phyloP scores from a whole-genome alignment of 2,797 vertebrate species.

The Malacoraja senta region DNA sequence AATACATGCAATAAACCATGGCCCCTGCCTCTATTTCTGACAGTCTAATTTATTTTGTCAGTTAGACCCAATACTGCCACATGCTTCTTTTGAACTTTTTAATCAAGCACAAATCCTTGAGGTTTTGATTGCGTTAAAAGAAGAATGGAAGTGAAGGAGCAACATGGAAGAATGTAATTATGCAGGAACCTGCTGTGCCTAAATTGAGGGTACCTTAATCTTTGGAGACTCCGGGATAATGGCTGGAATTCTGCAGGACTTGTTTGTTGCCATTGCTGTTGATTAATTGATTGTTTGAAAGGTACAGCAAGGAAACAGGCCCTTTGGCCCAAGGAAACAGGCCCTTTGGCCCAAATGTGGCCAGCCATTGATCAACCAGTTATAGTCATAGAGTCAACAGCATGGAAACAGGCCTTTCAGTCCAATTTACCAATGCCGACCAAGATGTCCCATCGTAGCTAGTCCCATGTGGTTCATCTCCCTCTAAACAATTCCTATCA shows the following conservation, averaged over 20 bases:
- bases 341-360: no score
- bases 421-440: no score
- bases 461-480: no score
- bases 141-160: background rate
- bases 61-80: background rate
- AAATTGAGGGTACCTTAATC: background rate
- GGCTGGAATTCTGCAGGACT: background rate
- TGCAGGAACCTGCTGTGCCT: background rate
- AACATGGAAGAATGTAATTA: background rate
- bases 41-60: conserved; percentile 1
- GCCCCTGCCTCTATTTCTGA: background rate
- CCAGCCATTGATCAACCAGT: no score
- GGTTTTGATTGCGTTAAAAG: background rate
- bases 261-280: background rate
- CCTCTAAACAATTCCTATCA: no score
- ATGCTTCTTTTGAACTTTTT: background rate
- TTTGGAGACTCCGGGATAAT: background rate
- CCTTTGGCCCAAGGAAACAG: no score
- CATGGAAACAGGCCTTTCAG: no score
- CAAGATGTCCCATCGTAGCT: no score
- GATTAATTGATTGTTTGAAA: no score
- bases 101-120: background rate
- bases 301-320: no score
- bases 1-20: background rate
- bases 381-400: no score